Evolutionary conservation across 2,797 vertebrate species (phyloP).

Genomic region (Rhynchonycteris naso): DNA sequence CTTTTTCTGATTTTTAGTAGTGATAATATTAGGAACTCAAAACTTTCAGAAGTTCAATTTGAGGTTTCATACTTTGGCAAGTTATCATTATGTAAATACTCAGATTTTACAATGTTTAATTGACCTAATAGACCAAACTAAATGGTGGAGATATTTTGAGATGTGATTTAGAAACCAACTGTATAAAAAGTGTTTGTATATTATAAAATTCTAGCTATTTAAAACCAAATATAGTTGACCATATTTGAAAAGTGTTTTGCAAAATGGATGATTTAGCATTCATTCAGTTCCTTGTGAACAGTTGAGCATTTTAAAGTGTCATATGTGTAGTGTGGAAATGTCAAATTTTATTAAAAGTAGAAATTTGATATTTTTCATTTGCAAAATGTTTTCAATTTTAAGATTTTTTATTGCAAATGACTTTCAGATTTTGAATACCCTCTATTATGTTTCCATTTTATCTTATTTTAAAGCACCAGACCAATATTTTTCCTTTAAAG

Average conservation of each 20-base stretch:
- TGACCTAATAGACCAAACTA: slow-evolving; percentile 16
- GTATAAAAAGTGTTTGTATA: slow-evolving; percentile 38
- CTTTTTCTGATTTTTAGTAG: slow-evolving; percentile 31
- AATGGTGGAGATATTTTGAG: slow-evolving; percentile 73
- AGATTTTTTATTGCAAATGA: slow-evolving; percentile 33
- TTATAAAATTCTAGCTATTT: slow-evolving; percentile 36
- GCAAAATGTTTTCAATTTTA: slow-evolving; percentile 8
- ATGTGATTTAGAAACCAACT: slow-evolving; percentile 42
- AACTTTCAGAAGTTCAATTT: slow-evolving; percentile 47
- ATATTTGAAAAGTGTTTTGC: slow-evolving; percentile 61
- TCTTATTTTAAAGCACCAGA: slow-evolving; percentile 42
- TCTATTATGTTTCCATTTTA: slow-evolving; percentile 24
- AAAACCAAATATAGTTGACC: slow-evolving; percentile 55
- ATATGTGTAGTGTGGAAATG: background rate
- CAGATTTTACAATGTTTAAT: slow-evolving; percentile 48
- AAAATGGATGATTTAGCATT: slow-evolving; percentile 31
- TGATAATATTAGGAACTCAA: background rate
- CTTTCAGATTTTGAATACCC: slow-evolving; percentile 20
- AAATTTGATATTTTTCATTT: slow-evolving; percentile 24
- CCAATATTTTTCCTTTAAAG: slow-evolving; percentile 33
- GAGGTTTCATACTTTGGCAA: slow-evolving; percentile 47
- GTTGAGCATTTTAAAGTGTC: slow-evolving; percentile 45
- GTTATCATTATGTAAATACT: slow-evolving; percentile 53
- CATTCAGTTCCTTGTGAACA: slow-evolving; percentile 32
- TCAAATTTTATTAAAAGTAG: slow-evolving; percentile 45